Evolutionary conservation across 2,797 vertebrate genomes (phyloP), one percentile per base, ranked within the genome.

Genomic region (Gymnoscopelus braueri): DNA sequence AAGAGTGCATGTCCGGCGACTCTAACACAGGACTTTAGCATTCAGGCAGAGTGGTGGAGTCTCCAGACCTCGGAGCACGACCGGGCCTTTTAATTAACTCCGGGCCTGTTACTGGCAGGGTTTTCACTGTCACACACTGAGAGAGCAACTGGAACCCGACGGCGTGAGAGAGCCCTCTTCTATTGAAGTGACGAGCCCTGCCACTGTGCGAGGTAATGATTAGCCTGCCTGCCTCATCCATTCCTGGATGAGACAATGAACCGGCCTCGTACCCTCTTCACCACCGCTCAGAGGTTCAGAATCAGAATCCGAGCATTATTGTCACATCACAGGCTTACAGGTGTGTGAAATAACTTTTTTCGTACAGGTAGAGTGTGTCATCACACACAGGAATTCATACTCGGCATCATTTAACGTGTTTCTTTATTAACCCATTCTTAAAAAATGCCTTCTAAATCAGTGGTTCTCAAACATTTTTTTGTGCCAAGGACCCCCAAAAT

Each of bases 181-280:
- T 52, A 60, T 71, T 59, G 75, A 81, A 75, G 71, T 61, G 80
- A 78, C 80, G 71, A 70, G 78, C 26, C 74, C 73, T 67, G 65
- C 63, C 69, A 65, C 86, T 29, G 26, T 72, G 69, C 74, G 53
- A 24, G 67, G 78, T 87, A 74, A 87, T 86, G 74, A 87, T 74
- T 78, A 85, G 48, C 68, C 72, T 74, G 48, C 68, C 72, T 74
- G 26, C 77, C 75, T 89, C 85, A 81, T 89, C 87, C 78, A 10
- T 75, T 69, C 75, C 67, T 71, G 50, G 53, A 47, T 57, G 76
- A 65, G 12, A 13, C 8, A 7, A 11, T 29, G 4, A 26, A 81
- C 75, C 75, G 26, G 26, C 26, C 61, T n/a, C n/a, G 3, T 15
- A 44, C 29, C 62, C 75, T 57, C 69, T 80, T 78, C 65, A 71